Base-by-base conservation (phyloP, 2,797 vertebrate genomes). In the Phoebastria nigripes region DNA sequence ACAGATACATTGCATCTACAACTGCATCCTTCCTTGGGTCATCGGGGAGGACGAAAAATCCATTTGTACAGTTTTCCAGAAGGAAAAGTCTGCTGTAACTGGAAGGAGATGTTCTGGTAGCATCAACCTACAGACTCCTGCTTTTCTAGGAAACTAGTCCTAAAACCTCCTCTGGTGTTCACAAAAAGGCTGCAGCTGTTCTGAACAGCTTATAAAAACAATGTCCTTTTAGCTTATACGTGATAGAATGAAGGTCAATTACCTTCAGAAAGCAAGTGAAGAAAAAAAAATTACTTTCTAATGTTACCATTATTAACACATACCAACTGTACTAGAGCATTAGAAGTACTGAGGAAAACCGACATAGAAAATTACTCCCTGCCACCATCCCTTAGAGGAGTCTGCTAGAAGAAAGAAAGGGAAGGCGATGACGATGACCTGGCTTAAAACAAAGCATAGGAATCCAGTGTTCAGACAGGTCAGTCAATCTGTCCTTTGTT, bases 41-140 rank as follows among this genome's bases (percentile, higher is more conserved):
- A 71, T 0, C 0, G 0, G 4, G 3, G 16, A 61, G 33, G 28
- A 63, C 58, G 22, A 91, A 94, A 93, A 92, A 72, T 29, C 18
- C 5, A 29, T 79, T 33, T 73, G 33, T n/a, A 83, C 19, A 52
- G 15, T 71, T 56, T 51, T 74, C 44, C 49, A 89, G 52, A 91
- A 71, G 29, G 70, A 90, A 95, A 94, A 89, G 58, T 69, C 49
- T 87, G 82, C 72, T 96, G 47, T 66, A 95, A 97, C 90, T 90
- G 93, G 16, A 96, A 91, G 51, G 87, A 94, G 82, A 71, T 83
- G 62, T 71, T 94, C 87, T 94, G 77, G 91, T 96, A 96, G 93
- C 82, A 95, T 83, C 84, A 90, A 95, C 62, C 35, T 82, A 92
- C 63, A 80, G 66, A 78, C 66, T 94, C 92, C 12, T 24, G 3